Evolutionary conservation across 2,888 invertebrate species (phyloP).

Genomic region (Campopleginae sp.): DNA sequence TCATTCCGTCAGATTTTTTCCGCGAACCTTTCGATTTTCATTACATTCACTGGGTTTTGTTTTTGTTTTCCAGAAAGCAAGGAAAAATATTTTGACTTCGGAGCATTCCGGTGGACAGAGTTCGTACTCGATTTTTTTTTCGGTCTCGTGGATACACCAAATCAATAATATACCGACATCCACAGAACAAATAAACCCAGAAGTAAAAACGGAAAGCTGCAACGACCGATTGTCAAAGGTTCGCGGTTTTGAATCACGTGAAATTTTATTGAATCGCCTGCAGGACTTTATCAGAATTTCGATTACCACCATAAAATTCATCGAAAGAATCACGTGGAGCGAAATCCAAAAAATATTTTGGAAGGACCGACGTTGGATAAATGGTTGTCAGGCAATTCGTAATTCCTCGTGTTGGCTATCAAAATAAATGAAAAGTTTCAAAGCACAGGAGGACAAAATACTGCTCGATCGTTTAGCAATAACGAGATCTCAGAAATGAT

Average conservation of each 20-base stretch:
- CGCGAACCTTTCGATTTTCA: background rate
- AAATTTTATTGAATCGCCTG: slow-evolving; percentile 4
- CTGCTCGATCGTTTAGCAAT: background rate
- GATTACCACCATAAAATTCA: background rate
- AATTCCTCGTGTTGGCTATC: no score
- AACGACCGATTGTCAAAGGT: background rate
- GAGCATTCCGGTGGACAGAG: background rate
- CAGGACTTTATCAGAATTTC: slow-evolving; percentile 16
- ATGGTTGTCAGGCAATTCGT: background rate
- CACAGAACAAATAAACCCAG: background rate
- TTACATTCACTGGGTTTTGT: background rate
- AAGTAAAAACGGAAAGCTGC: slow-evolving; percentile 23
- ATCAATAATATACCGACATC: background rate
- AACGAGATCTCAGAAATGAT: background rate
- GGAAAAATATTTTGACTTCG: background rate
- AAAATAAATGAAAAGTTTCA: no score
- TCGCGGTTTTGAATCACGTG: background rate
- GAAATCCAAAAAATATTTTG: background rate
- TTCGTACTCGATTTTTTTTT: background rate
- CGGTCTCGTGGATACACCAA: background rate
- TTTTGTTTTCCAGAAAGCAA: background rate
- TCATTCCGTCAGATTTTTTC: background rate
- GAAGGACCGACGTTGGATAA: background rate
- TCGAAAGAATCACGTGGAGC: background rate
- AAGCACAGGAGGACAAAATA: no score